Base-by-base conservation (phyloP, 2,797 vertebrate species). In the Australoheros facetus region DNA sequence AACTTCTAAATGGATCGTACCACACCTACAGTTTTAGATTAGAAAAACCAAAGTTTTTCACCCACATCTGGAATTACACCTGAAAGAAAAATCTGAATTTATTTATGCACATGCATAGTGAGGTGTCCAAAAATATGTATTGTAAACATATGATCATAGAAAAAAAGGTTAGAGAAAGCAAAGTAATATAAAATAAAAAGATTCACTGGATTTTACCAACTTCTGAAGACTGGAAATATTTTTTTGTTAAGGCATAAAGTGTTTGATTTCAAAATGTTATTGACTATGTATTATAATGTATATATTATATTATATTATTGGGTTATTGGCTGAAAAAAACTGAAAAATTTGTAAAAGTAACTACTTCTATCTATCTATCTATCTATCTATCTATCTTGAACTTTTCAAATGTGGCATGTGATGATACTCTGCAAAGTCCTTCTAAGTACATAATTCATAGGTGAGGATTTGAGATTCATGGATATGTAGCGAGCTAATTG, bases 371-470 rank as follows among this genome's bases (percentile, higher is more conserved):
- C 51, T 21, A 54, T 23, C 32, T 60, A 21, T 39, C 6, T 59
- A 59, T 42, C 14, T 64, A 1, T 66, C 42, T 30, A 69, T n/a
- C 1, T 51, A n/a, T n/a, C 64, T n/a, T 51, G 11, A 48, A 12
- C 69, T 45, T 70, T 42, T 19, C 30, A 76, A 58, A 56, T 32
- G 5, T 10, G 5, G 56, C 66, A 72, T 81, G 78, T 30, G 82
- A 60, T 90, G 84, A 88, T 88, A 74, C 83, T 60, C 84, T 88
- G 91, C 81, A 89, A 89, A 92, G 86, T 89, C 87, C 79, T 5
- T 14, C 90, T 92, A 89, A 94, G 89, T 76, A 78, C 87, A 85
- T 93, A 86, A 93, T 90, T 90, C 85, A 78, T 75, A 90, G 83
- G 87, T 91, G 86, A 87, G 71, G 86, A 92, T 88, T 87, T 91